Percentiles rank a stretch among this genome's conserved stretches.
Conservation (phyloP, 2,113 vertebrate genomes). For the Quiscalus mexicanus region DNA sequence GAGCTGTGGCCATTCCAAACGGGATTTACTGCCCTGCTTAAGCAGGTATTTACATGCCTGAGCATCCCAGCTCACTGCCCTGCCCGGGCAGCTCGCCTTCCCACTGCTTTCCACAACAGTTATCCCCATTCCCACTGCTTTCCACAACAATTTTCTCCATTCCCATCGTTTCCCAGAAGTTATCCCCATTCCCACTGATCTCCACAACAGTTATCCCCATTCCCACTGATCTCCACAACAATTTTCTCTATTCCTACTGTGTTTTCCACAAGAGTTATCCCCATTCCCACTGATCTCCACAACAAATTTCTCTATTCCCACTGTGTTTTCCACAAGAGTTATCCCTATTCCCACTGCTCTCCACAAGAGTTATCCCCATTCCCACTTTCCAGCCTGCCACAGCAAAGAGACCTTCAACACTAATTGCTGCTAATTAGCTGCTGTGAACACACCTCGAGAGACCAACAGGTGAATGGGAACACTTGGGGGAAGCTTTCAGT, state of each 20-base stretch:
- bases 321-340: too few relatives aligned
- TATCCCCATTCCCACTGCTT: too few relatives aligned
- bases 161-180: too few relatives aligned
- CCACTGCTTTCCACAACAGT: not conserved
- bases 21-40: not conserved
- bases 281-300: not conserved
- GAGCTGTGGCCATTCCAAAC: not conserved
- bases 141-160: too few relatives aligned
- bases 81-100: not conserved
- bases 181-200: not conserved
- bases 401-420: accelerated
- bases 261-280: not conserved
- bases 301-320: not conserved
- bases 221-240: not conserved
- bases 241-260: not conserved
- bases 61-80: not conserved
- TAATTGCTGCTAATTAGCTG: not conserved
- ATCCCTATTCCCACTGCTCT: not conserved
- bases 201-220: not conserved
- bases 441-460: not conserved
- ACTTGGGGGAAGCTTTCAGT: not conserved
- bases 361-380: not conserved
- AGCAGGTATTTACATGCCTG: not conserved
- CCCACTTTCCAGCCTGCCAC: not conserved
- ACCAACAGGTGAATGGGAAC: not conserved